Conservation (phyloP, 2,888 invertebrate species). For the Lymantria monacha region DNA sequence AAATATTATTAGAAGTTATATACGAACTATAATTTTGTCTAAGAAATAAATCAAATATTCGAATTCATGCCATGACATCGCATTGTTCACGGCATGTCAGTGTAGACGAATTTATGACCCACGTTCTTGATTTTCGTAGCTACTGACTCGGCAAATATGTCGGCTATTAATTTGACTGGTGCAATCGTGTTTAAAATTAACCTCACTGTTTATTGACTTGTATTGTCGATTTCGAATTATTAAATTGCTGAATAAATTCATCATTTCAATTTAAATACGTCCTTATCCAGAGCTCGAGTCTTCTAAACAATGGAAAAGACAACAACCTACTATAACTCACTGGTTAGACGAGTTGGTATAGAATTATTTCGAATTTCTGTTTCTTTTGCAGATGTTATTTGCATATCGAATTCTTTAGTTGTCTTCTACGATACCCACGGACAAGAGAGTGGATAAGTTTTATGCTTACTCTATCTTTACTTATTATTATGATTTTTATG, state of each 20-base stretch:
- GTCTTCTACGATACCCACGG: too few relatives aligned
- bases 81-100: slow-evolving; percentile 1
- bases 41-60: slow-evolving; percentile 8
- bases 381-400: too few relatives aligned
- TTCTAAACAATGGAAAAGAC: too few relatives aligned
- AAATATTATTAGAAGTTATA: background rate
- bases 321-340: too few relatives aligned
- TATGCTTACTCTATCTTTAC: too few relatives aligned
- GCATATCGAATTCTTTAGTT: too few relatives aligned
- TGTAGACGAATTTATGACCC: slow-evolving; percentile 3
- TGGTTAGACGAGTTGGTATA: too few relatives aligned
- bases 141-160: background rate
- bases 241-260: too few relatives aligned
- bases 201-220: background rate
- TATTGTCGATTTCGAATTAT: too few relatives aligned
- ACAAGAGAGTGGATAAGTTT: too few relatives aligned
- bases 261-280: background rate
- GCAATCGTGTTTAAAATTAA: background rate
- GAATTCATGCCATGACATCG: slow-evolving; percentile 1
- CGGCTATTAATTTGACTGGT: background rate
- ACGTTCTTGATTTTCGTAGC: background rate
- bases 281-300: background rate
- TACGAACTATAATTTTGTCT: background rate
- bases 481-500: too few relatives aligned
- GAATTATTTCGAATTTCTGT: too few relatives aligned